Conservation (phyloP, 2,113 vertebrate genomes). For the Boulengeromyrus knoepffleri region DNA sequence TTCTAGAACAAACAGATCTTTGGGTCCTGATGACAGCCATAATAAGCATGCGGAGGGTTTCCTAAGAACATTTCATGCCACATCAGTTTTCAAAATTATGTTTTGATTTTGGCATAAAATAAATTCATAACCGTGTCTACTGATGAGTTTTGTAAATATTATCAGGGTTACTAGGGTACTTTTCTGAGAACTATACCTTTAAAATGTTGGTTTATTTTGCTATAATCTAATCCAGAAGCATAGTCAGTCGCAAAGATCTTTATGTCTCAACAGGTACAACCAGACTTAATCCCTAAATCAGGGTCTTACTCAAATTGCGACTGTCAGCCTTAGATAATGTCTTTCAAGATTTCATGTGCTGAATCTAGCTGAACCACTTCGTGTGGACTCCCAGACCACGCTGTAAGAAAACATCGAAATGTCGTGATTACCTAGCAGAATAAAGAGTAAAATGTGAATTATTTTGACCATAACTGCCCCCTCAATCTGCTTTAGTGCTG, state of each 20-base stretch:
- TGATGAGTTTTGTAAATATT: constrained; percentile 15
- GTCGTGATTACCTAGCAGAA: constrained; percentile 5
- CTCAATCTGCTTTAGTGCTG: neutral
- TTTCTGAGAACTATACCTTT: neutral
- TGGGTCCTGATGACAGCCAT: constrained; percentile 2
- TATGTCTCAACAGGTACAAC: neutral
- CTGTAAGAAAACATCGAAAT: neutral
- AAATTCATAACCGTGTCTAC: neutral
- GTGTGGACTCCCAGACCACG: neutral
- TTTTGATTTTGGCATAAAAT: neutral
- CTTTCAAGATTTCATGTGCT: neutral
- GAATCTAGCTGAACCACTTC: neutral
- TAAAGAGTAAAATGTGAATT: neutral
- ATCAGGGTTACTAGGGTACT: neutral
- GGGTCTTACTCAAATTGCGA: neutral
- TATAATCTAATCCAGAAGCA: neutral
- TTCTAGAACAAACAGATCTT: neutral
- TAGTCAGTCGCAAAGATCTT: neutral
- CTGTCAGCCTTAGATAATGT: neutral
- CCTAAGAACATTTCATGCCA: neutral
- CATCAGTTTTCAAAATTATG: neutral
- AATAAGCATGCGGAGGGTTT: neutral
- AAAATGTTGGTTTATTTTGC: neutral
- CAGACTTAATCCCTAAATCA: neutral
- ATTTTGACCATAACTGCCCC: constrained; percentile 10